Evolutionary conservation across 2,797 vertebrate species (phyloP).

Genomic region (Myoxocephalus aenaeus): DNA sequence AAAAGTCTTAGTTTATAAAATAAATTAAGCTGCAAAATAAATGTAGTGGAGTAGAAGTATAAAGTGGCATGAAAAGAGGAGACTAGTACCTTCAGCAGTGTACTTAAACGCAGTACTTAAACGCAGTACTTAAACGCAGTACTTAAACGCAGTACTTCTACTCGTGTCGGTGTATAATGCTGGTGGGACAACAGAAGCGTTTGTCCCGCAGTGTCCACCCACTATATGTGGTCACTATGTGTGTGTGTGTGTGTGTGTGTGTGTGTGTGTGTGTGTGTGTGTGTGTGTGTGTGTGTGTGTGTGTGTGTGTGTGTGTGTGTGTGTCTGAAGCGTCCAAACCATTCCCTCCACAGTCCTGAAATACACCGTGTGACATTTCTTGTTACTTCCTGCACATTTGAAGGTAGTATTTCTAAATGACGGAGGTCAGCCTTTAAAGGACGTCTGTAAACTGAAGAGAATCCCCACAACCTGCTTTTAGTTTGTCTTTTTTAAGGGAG

Average conservation of each 20-base stretch:
- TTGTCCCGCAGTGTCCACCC: neutral
- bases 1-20: neutral
- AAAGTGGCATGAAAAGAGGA: neutral
- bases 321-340: conserved; percentile 15
- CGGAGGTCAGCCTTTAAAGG: neutral
- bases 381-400: neutral
- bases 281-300: neutral
- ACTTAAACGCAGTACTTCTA: neutral
- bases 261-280: neutral
- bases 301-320: conserved; percentile 11
- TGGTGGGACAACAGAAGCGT: too few species aligned
- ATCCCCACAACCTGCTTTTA: conserved; percentile 7
- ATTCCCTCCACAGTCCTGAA: conserved; percentile 34
- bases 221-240: neutral
- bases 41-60: neutral
- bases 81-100: neutral
- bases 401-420: conserved; percentile 12
- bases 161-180: neutral
- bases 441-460: conserved; percentile 34
- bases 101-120: too few species aligned
- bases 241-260: neutral
- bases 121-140: too few species aligned
- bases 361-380: conserved; percentile 44
- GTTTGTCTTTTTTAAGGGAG: neutral
- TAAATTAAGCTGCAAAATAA: neutral